Percentiles rank a stretch among this genome's conserved stretches.
These are phyloP conservation scores for Remorina albescens DNA, from an alignment of 2,797 vertebrate species.

Conservation along the genomic window DNA sequence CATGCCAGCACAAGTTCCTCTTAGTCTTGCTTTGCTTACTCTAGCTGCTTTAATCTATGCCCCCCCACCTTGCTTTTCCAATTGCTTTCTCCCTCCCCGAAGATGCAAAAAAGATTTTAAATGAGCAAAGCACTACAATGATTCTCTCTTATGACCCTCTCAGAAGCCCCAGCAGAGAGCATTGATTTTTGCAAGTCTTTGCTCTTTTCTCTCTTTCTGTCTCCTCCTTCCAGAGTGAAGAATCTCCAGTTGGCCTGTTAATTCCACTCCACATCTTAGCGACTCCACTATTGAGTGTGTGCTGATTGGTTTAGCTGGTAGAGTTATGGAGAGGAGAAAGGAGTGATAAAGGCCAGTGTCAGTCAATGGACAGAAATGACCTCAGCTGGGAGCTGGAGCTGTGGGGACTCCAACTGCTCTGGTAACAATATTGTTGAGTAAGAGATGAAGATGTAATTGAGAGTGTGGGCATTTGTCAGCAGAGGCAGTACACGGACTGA, in stretches of 20 bases:
- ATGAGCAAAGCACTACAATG: constrained; percentile 66
- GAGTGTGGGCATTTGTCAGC: neutral
- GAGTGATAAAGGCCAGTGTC: constrained; percentile 42
- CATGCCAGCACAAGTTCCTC: neutral
- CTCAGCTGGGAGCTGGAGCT: constrained; percentile 15
- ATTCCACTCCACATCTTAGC: constrained; percentile 75
- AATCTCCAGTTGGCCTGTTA: constrained; percentile 60
- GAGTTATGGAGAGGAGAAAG: constrained; percentile 27
- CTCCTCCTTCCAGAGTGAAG: constrained; percentile 20
- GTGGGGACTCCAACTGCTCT: constrained; percentile 24
- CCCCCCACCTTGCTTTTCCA: constrained; percentile 9
- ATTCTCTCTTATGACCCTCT: constrained; percentile 45
- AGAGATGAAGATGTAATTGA: neutral
- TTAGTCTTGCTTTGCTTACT: neutral
- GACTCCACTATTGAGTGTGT: constrained; percentile 72
- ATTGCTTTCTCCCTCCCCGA: constrained; percentile 45
- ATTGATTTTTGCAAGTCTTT: constrained; percentile 71
- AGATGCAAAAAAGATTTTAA: constrained; percentile 77
- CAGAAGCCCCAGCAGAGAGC: constrained; percentile 64
- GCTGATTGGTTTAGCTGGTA: constrained; percentile 79
- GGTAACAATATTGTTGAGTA: neutral
- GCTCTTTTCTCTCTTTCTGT: constrained; percentile 10
- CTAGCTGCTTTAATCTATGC: neutral
- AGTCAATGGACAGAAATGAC: constrained; percentile 52
- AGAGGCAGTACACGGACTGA: too few species aligned